Evolutionary conservation across 1,140 invertebrate genomes (phyloP), one percentile per base, ranked within the genome.

Genomic region (Calephelis virginiensis): DNA sequence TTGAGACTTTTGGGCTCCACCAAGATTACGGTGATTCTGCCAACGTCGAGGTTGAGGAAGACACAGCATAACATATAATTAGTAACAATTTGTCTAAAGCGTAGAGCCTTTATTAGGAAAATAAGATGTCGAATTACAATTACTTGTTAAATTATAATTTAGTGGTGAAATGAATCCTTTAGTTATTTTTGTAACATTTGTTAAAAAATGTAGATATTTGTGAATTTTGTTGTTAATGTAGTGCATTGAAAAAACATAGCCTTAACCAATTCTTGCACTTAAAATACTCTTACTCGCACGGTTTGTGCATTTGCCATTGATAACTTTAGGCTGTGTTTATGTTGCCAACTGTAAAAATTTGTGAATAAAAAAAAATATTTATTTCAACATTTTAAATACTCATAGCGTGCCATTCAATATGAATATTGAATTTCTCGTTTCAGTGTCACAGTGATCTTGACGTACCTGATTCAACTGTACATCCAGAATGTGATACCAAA

Each of bases 381-480:
- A 6, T 56, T 28, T 56, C 9, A 50, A 10, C 9, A 17, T 53
- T 10, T 8, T 14, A 53, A 56, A 56, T 56, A 56, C 53, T 56
- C 53, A 56, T 8, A n/a, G 12, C 64, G 69, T 80, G 73, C 70
- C 71, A 78, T 82, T 72, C 46, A 61, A 78, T 75, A 80, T 78
- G 69, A 45, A 38, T 48, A 69, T 70, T 68, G 53, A 73, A 72
- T 79, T 80, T 82, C 71, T 70, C 66, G 72, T 90, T 90, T 89
- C 87, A 90, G 87, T 76, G 70, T 83, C 62, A 84, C 82, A 81
- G 68, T 90, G 80, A 73, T 83, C 64, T 78, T 90, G 73, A 86
- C 78, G 75, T 89, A 82, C 86, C 78, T 90, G 81, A 77, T 82
- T 75, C 86, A 84, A 37, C 85, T 73, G 67, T 89, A 87, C 79